These are phyloP conservation scores for Silvanus unidentatus DNA, from an alignment of 2,888 invertebrate genomes.

Conservation along the genomic window DNA sequence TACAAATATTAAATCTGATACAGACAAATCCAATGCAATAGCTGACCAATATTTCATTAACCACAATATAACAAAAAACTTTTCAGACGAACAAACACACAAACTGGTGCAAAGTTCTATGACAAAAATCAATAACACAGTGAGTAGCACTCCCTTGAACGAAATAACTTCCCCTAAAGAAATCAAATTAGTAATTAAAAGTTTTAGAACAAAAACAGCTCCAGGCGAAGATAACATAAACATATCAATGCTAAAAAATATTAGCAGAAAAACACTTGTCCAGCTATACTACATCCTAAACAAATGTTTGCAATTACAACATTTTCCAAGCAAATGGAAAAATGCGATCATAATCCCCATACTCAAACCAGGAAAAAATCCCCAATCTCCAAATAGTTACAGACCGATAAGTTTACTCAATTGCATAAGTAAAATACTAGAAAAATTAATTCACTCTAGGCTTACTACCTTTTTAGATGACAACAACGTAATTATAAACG, in stretches of 20 bases:
- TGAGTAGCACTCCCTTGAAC: too few relatives aligned
- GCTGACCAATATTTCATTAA: too few relatives aligned
- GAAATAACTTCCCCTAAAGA: too few relatives aligned
- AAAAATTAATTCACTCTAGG: neutral
- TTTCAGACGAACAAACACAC: too few relatives aligned
- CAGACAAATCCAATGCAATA: too few relatives aligned
- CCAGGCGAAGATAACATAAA: neutral
- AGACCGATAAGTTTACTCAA: neutral
- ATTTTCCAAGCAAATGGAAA: neutral
- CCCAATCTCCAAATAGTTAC: neutral
- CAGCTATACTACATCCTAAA: neutral
- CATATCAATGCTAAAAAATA: neutral
- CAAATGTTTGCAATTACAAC: neutral
- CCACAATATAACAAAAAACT: too few relatives aligned
- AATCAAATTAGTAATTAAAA: too few relatives aligned
- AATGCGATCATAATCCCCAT: neutral
- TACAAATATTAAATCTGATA: too few relatives aligned
- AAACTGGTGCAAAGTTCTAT: too few relatives aligned
- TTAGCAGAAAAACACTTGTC: neutral
- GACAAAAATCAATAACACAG: too few relatives aligned
- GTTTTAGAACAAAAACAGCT: neutral
- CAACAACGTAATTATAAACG: too few relatives aligned
- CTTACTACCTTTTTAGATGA: neutral
- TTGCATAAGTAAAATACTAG: neutral
- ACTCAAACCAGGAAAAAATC: neutral